Base-by-base conservation (phyloP, 1,140 invertebrate species). In the Drosophila setifemur region DNA sequence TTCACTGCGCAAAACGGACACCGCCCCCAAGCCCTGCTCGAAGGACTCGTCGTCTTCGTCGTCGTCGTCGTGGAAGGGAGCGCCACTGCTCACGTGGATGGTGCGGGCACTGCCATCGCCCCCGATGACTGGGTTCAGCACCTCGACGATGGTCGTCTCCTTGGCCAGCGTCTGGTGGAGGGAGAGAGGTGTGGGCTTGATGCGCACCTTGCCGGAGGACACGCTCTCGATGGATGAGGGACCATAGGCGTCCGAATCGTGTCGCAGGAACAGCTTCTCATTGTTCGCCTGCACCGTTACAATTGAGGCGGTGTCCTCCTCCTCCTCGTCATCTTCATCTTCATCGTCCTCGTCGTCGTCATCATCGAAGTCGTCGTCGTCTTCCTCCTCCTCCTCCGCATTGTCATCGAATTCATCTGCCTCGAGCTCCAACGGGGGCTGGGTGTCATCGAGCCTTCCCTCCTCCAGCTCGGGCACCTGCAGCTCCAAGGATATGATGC, bases 401-500 rank as follows among this genome's bases (percentile, higher is more conserved):
- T 33, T 33, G 31, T 33, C 31, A 0, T 68, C 66, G 29, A 73
- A 72, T 47, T 86, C 73, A 53, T 73, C 71, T 18, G 60, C 40
- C 18, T 40, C 49, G 25, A 85, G 47, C 16, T 79, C 79, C 12
- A 73, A 29, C 5, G 82, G 82, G 40, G 82, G 82, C 21, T 78
- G 77, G 7, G 79, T 88, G n/a, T 72, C 72, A n/a, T 88, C 85
- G 2, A 88, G 53, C 12, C 61, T 43, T 2, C 53, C 68, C 21
- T 78, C 75, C 6, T 88, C 87, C 9, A 61, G 42, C 14, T 87
- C 89, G n/a, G 90, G 90, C 67, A 89, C 90, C 58, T 90, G 87
- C 81, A 97, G 90, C 89, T 97, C 96, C 88, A 97, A 91, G 35
- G 96, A 96, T 89, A 97, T 96, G 73, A 97, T 96, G 91, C 96